phyloP scores from a whole-genome alignment of 2,797 vertebrate species.

The Esox masquinongy region DNA sequence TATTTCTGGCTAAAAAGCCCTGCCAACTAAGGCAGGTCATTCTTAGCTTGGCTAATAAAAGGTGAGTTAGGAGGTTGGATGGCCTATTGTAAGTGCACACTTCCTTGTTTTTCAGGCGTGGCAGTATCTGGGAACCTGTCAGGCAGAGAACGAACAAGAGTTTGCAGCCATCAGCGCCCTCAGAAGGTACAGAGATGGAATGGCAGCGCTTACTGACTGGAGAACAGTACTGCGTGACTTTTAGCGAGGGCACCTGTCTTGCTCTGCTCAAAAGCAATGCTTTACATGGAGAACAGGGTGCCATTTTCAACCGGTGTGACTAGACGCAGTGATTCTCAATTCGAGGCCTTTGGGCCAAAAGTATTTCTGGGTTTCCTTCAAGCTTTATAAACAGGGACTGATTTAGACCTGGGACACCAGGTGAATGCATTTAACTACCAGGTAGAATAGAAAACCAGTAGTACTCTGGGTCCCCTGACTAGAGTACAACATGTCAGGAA shows the following conservation, averaged over 20 bases:
- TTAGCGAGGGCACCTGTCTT: not conserved
- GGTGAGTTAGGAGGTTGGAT: not conserved
- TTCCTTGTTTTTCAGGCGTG: slow-evolving; percentile 81
- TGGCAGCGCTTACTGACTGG: slow-evolving; percentile 1
- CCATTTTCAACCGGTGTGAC: no score
- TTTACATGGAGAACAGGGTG: not conserved
- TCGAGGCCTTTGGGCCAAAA: no score
- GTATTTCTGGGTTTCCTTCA: no score
- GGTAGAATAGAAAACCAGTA: no score
- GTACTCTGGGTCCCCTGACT: no score
- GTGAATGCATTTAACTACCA: no score
- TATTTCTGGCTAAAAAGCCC: not conserved
- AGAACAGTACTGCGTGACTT: not conserved
- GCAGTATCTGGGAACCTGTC: slow-evolving; percentile 97
- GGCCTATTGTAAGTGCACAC: not conserved
- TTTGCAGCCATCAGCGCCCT: slow-evolving; percentile 96
- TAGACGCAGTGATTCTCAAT: no score
- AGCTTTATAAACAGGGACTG: no score
- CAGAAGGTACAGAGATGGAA: slow-evolving; percentile 80
- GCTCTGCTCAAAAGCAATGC: not conserved
- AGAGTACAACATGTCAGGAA: not conserved
- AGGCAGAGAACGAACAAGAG: slow-evolving; percentile 98
- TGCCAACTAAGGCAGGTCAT: not conserved
- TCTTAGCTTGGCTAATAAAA: not conserved
- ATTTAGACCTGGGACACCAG: no score